Conservation (phyloP, 2,797 vertebrate species). For the Rhynchonycteris naso region DNA sequence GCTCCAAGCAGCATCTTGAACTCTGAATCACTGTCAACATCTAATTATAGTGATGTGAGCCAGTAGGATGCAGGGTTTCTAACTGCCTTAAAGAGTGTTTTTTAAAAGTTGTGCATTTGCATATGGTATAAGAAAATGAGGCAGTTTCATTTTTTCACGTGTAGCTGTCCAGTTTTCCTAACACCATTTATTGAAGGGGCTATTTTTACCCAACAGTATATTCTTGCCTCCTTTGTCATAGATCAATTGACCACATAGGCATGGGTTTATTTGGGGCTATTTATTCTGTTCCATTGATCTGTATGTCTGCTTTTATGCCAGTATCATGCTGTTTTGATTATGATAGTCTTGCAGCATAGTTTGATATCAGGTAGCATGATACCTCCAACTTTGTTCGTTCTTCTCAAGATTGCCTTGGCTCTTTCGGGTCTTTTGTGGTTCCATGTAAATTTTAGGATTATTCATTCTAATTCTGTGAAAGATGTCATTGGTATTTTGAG, state of each 20-base stretch:
- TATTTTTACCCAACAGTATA: not conserved
- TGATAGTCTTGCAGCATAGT: not conserved
- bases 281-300: not conserved
- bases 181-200: not conserved
- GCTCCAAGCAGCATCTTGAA: slow-evolving; percentile 46
- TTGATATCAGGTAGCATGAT: not conserved
- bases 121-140: not conserved
- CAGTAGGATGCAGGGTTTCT: not conserved
- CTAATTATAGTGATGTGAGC: not conserved
- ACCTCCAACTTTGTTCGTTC: not conserved
- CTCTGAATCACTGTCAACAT: slow-evolving; percentile 26
- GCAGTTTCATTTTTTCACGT: not conserved
- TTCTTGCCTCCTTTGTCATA: not conserved
- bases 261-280: not conserved
- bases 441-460: not conserved
- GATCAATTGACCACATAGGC: not conserved
- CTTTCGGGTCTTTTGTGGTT: not conserved
- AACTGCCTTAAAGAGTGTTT: not conserved
- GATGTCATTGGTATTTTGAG: not conserved
- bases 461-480: not conserved
- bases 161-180: not conserved
- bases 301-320: not conserved
- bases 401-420: not conserved
- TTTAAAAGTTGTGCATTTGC: not conserved
- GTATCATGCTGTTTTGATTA: not conserved